phyloP scores from a whole-genome alignment of 2,888 invertebrate species.

The Leptodirus hochenwartii region DNA sequence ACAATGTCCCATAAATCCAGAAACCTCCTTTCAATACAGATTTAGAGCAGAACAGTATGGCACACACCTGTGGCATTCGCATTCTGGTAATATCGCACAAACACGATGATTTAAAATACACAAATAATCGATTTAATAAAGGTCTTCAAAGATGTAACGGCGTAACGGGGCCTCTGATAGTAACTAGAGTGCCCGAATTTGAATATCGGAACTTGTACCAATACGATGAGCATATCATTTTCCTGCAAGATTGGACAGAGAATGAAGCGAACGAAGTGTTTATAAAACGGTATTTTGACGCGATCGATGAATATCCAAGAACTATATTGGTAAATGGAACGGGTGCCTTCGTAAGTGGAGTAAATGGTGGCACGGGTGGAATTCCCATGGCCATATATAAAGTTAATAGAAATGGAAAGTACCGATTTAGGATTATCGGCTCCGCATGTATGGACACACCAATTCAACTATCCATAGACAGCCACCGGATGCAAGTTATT shows the following conservation, averaged over 20 bases:
- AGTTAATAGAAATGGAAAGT: constrained; percentile 1
- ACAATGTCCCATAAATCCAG: too few species aligned
- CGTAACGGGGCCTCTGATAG: constrained; percentile 2
- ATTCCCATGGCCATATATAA: too few species aligned
- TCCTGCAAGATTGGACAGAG: too few species aligned
- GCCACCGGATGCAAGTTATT: constrained; percentile 1
- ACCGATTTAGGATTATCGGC: neutral
- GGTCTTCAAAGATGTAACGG: constrained; percentile 5
- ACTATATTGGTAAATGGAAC: too few species aligned
- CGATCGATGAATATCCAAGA: constrained; percentile 3
- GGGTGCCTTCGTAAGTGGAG: too few species aligned
- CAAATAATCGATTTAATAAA: neutral
- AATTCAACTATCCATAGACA: neutral
- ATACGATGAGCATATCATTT: neutral
- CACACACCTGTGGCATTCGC: constrained; percentile 4
- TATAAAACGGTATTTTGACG: neutral
- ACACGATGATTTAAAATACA: neutral
- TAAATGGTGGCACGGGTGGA: too few species aligned
- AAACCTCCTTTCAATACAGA: neutral
- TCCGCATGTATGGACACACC: neutral
- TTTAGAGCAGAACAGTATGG: neutral
- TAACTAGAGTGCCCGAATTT: neutral
- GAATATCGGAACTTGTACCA: neutral
- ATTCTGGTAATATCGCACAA: neutral
- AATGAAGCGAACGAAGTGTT: too few species aligned